Evolutionary conservation across 2,888 invertebrate species (phyloP).

Genomic region (Chesias legatella): DNA sequence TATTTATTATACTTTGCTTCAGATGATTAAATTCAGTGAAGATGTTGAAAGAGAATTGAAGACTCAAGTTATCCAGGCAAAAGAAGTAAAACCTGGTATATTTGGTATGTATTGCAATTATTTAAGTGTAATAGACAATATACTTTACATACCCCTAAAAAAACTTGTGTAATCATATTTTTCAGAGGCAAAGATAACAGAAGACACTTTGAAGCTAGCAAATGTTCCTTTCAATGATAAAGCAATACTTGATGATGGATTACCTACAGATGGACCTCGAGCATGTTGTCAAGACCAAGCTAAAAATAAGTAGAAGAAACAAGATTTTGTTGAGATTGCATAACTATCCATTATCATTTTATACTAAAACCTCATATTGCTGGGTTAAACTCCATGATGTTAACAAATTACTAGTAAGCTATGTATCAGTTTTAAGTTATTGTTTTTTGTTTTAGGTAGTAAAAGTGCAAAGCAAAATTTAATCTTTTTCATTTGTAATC

Average conservation of each 20-base stretch:
- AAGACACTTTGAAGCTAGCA: conserved; percentile 82
- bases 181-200: conserved; percentile 82
- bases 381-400: too few species aligned
- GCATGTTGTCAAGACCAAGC: conserved; percentile 53
- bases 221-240: conserved; percentile 82
- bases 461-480: too few species aligned
- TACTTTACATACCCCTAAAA: too few species aligned
- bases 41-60: conserved; percentile 86
- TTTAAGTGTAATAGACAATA: background rate
- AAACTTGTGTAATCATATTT: conserved; percentile 36
- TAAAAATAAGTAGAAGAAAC: conserved; percentile 19
- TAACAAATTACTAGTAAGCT: too few species aligned
- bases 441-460: too few species aligned
- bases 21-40: conserved; percentile 85
- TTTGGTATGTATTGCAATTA: conserved; percentile 71
- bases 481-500: too few species aligned
- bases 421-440: too few species aligned
- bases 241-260: conserved; percentile 58
- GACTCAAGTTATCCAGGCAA: conserved; percentile 87
- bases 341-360: too few species aligned
- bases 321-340: too few species aligned
- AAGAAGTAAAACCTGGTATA: conserved; percentile 83
- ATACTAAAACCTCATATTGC: too few species aligned
- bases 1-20: conserved; percentile 32
- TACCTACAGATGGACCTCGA: conserved; percentile 30